Percentiles rank a stretch among this genome's conserved stretches.
phyloP scores from a whole-genome alignment of 2,888 invertebrate genomes.

The Blastobasis adustella region DNA sequence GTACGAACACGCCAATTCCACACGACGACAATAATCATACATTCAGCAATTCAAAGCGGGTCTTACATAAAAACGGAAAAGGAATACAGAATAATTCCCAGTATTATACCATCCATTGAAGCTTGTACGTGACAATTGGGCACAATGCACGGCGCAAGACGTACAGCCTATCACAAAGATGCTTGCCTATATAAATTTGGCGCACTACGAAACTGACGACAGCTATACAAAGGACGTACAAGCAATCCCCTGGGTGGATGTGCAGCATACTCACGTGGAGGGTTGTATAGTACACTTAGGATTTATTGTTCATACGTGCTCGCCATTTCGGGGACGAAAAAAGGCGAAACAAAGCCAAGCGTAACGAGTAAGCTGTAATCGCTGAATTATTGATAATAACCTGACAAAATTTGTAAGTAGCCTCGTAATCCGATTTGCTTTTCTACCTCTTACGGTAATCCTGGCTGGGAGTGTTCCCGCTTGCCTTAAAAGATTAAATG shows the following conservation, averaged over 20 bases:
- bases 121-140: constrained; percentile 32
- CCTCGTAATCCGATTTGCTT: constrained; percentile 5
- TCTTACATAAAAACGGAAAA: constrained; percentile 25
- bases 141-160: constrained; percentile 11
- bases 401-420: constrained; percentile 5
- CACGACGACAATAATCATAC: constrained; percentile 13
- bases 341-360: constrained; percentile 19
- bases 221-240: not conserved
- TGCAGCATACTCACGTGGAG: not conserved
- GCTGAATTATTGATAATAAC: constrained; percentile 16
- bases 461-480: not conserved
- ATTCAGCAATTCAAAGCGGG: constrained; percentile 19
- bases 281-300: constrained; percentile 16
- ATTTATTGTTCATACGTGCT: constrained; percentile 42
- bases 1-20: constrained; percentile 1
- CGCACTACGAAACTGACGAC: not conserved
- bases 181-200: not conserved
- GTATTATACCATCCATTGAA: constrained; percentile 42
- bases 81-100: constrained; percentile 36
- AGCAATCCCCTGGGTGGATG: not conserved
- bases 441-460: constrained; percentile 3
- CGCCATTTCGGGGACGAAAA: constrained; percentile 17
- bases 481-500: too few relatives aligned
- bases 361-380: constrained; percentile 16
- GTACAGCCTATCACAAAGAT: constrained; percentile 4